A percentile compares a stretch with the other conserved stretches of the same genome.
phyloP scores from a whole-genome alignment of 30 jellyfish, hydroid and myxozoan species.

The Aurelia aurita region DNA sequence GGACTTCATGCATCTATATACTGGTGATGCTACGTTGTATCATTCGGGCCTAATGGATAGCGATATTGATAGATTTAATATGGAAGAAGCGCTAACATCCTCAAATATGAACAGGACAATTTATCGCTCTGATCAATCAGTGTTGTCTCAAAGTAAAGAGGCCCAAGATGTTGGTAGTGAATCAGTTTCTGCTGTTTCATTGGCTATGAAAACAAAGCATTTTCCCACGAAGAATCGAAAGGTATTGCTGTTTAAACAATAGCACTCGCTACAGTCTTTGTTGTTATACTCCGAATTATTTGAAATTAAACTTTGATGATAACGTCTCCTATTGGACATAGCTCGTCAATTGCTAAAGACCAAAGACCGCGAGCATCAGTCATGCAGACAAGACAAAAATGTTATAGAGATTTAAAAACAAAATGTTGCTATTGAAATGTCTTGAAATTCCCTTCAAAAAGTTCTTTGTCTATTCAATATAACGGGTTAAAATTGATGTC shows the following conservation, averaged over 20 bases:
- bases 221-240: conserved; percentile 59
- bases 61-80: conserved; percentile 34
- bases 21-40: conserved; percentile 69
- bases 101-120: conserved; percentile 45
- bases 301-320: no score
- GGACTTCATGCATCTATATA: conserved; percentile 70
- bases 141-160: conserved; percentile 65
- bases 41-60: conserved; percentile 55
- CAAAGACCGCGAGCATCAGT: no score
- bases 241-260: conserved; percentile 18
- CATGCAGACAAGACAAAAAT: no score
- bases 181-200: conserved; percentile 75
- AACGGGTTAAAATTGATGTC: no score
- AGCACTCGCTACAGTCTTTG: no score
- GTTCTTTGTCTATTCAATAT: no score
- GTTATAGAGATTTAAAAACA: no score
- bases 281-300: no score
- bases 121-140: conserved; percentile 78
- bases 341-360: no score
- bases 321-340: no score
- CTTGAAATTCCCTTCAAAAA: no score
- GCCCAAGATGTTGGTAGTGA: conserved; percentile 66
- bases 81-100: conserved; percentile 78
- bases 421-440: no score
- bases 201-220: conserved; percentile 75